These are phyloP conservation scores for Drosophila pruinosa DNA, from an alignment of 1,140 invertebrate species.

Conservation along the genomic window DNA sequence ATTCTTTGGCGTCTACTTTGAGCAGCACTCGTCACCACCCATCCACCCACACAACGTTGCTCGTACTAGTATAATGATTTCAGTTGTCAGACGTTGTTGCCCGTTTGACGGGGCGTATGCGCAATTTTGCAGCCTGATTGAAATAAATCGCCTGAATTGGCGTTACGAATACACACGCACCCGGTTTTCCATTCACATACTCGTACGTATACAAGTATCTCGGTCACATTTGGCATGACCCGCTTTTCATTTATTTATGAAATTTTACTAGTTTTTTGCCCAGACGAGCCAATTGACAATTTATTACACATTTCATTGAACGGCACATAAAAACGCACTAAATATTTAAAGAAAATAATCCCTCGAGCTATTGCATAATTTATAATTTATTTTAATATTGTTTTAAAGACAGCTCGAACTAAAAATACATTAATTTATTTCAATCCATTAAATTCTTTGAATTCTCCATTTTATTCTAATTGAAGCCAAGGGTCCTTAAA, in stretches of 20 bases:
- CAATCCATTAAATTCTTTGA: neutral
- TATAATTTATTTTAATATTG: neutral
- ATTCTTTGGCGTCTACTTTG: constrained; percentile 60
- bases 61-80: constrained; percentile 60
- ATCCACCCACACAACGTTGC: neutral
- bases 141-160: constrained; percentile 53
- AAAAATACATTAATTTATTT: neutral
- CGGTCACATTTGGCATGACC: constrained; percentile 52
- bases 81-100: constrained; percentile 55
- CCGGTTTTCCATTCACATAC: neutral
- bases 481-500: too few species aligned
- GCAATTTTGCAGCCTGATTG: constrained; percentile 56
- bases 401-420: neutral
- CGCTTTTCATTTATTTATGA: constrained; percentile 66
- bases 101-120: constrained; percentile 58
- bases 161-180: too few species aligned
- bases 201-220: neutral
- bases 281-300: constrained; percentile 53
- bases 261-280: constrained; percentile 37
- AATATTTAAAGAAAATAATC: neutral
- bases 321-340: neutral
- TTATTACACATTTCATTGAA: constrained; percentile 18
- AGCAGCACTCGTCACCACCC: constrained; percentile 14
- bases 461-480: too few species aligned
- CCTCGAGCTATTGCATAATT: neutral